These are phyloP conservation scores for Saccostrea glomerata DNA, from an alignment of 1,140 invertebrate genomes.

Conservation along the genomic window DNA sequence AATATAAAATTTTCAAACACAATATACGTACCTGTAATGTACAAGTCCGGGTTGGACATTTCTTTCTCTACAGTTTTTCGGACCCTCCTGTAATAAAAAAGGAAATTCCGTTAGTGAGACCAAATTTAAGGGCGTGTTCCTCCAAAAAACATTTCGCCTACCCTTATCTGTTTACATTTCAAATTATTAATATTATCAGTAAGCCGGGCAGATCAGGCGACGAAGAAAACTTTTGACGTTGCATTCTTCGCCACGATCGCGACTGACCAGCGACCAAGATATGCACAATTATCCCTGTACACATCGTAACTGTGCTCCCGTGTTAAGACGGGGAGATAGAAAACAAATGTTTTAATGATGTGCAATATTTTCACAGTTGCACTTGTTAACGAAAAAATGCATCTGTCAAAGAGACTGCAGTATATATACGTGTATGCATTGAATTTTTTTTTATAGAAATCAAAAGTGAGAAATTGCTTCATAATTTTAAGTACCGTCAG, in stretches of 20 bases:
- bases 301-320: neutral
- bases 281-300: neutral
- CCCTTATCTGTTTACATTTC: slow-evolving; percentile 4
- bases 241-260: neutral
- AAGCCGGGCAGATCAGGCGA: neutral
- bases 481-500: too few relatives aligned
- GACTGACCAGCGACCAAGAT: neutral
- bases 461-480: too few relatives aligned
- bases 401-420: neutral
- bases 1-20: too few relatives aligned
- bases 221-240: neutral
- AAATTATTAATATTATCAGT: slow-evolving; percentile 33
- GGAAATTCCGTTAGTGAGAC: neutral
- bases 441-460: too few relatives aligned
- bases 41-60: neutral
- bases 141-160: neutral
- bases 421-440: neutral
- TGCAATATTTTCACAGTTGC: slow-evolving; percentile 29
- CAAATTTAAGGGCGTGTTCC: neutral
- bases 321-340: neutral
- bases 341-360: slow-evolving; percentile 30
- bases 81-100: slow-evolving; percentile 1
- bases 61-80: neutral
- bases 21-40: neutral
- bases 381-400: slow-evolving; percentile 12